Conservation (phyloP, 2,113 vertebrate species). For the Craseonycteris thonglongyai region DNA sequence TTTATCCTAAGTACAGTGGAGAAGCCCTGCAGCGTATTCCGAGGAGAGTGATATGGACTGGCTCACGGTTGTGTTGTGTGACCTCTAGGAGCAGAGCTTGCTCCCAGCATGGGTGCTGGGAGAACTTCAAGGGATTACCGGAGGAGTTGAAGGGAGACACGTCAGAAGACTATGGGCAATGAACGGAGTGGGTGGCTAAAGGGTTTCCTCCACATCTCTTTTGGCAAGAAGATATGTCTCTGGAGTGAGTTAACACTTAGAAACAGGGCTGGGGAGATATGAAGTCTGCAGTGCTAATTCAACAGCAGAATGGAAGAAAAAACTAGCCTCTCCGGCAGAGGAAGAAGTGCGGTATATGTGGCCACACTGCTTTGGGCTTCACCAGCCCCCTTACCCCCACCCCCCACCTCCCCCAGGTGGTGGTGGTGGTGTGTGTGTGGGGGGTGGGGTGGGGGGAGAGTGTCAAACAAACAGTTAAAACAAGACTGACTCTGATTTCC, state of each 20-base stretch:
- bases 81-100: no score
- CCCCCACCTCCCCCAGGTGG: no score
- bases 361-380: not conserved
- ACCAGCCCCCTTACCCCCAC: no score
- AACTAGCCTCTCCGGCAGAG: not conserved
- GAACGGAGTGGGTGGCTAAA: not conserved
- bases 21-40: not conserved
- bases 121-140: no score
- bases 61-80: not conserved
- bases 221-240: no score
- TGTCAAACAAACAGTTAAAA: not conserved
- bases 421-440: no score
- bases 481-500: not conserved
- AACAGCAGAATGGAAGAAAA: accelerated
- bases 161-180: accelerated
- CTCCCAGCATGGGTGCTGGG: not conserved
- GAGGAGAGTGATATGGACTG: not conserved
- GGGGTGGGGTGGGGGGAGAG: not conserved
- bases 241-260: not conserved
- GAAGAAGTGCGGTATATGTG: not conserved
- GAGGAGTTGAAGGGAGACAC: not conserved
- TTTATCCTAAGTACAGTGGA: not conserved
- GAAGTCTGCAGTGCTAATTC: not conserved
- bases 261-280: not conserved
- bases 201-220: not conserved